A percentile compares a stretch with the other conserved stretches of the same genome.
phyloP scores from a whole-genome alignment of 2,888 invertebrate genomes.

The Drosophila diplacantha region DNA sequence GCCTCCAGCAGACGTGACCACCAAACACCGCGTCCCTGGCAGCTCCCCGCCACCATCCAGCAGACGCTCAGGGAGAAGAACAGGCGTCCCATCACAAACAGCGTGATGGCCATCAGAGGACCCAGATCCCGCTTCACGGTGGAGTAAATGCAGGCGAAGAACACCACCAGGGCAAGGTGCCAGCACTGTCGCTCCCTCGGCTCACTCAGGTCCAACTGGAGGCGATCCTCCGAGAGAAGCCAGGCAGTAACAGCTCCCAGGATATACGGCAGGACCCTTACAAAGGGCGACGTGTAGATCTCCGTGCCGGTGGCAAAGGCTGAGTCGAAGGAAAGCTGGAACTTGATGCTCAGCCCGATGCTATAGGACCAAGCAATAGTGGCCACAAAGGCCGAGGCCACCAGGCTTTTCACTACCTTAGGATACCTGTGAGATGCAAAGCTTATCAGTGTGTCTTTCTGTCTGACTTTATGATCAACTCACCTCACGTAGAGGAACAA shows the following conservation, averaged over 20 bases:
- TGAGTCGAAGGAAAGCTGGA: conserved; percentile 76
- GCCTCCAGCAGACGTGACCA: conserved; percentile 77
- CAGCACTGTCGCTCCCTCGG: conserved; percentile 70
- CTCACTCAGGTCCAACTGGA: conserved; percentile 59
- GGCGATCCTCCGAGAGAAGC: conserved; percentile 71
- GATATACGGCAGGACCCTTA: conserved; percentile 79
- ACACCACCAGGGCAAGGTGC: conserved; percentile 73
- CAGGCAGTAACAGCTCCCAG: conserved; percentile 79
- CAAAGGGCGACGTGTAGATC: conserved; percentile 79
- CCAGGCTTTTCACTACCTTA: conserved; percentile 57
- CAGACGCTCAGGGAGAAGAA: conserved; percentile 80
- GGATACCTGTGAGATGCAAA: conserved; percentile 65
- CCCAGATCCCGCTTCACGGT: conserved; percentile 77
- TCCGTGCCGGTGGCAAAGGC: conserved; percentile 76
- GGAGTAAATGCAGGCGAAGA: conserved; percentile 75
- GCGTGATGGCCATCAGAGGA: conserved; percentile 78
- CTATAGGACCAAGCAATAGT: conserved; percentile 72
- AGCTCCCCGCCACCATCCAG: conserved; percentile 81
- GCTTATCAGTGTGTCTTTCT: background rate
- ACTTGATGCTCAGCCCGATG: conserved; percentile 69
- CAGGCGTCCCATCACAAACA: conserved; percentile 79
- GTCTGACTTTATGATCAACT: conserved; percentile 17
- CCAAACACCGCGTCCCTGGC: conserved; percentile 79
- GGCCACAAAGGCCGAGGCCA: conserved; percentile 49
- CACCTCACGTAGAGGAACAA: conserved; percentile 76